phyloP scores from a whole-genome alignment of 2,797 vertebrate species.

The Poecilia gillii region DNA sequence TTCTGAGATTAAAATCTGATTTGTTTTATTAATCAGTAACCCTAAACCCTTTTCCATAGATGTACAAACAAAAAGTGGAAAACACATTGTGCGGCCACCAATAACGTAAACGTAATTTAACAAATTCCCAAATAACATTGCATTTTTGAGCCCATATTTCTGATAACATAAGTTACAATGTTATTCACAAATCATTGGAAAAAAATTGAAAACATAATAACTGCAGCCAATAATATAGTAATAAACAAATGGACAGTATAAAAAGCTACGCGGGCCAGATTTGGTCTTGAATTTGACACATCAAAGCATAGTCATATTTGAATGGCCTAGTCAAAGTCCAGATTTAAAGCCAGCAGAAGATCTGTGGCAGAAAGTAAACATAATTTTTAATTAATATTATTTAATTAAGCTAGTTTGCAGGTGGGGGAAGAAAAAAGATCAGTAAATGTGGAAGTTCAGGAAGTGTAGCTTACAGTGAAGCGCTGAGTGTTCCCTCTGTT shows the following conservation, averaged over 20 bases:
- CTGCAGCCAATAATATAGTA: neutral
- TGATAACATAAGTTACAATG: neutral
- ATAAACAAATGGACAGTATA: neutral
- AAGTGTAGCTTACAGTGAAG: slow-evolving; percentile 72
- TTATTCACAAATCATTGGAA: neutral
- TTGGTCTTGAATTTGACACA: neutral
- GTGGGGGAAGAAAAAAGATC: neutral
- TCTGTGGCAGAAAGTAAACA: neutral
- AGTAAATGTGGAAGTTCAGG: neutral
- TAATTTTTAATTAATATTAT: neutral
- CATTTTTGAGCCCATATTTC: neutral
- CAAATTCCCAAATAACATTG: neutral
- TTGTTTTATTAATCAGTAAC: too few species aligned
- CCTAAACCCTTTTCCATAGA: too few species aligned
- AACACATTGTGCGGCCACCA: neutral
- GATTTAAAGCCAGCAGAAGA: neutral
- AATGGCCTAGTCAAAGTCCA: neutral
- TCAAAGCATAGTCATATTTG: neutral
- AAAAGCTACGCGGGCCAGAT: neutral
- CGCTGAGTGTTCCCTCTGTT: slow-evolving; percentile 90
- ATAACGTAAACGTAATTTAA: neutral
- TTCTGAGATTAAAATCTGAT: too few species aligned
- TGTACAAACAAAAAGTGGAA: slow-evolving; percentile 69
- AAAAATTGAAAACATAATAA: neutral
- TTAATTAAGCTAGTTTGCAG: neutral